These are phyloP conservation scores for Bombus fervidus DNA, from an alignment of 1,140 invertebrate species.

Conservation along the genomic window DNA sequence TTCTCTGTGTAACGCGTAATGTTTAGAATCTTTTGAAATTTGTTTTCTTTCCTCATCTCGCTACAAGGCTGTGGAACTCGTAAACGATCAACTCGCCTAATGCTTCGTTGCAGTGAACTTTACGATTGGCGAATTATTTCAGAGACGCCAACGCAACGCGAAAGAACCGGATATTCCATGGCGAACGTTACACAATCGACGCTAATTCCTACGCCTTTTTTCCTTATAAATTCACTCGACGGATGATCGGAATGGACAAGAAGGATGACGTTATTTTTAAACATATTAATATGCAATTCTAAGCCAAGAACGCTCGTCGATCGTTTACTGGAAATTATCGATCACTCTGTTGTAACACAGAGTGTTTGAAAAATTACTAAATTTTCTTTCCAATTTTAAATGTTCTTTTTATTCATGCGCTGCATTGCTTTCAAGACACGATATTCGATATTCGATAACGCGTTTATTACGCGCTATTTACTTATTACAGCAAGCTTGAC, in stretches of 20 bases:
- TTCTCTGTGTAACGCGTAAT: background rate
- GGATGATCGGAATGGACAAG: background rate
- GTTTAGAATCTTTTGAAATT: background rate
- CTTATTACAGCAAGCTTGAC: too few species aligned
- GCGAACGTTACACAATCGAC: background rate
- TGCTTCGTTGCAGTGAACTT: background rate
- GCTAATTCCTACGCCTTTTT: slow-evolving; percentile 8
- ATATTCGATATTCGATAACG: too few species aligned
- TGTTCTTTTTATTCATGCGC: too few species aligned
- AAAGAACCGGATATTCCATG: background rate
- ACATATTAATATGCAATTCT: background rate
- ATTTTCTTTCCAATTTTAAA: background rate
- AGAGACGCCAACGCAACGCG: background rate
- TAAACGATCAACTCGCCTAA: background rate
- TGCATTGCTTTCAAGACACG: too few species aligned
- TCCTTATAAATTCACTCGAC: background rate
- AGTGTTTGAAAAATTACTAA: background rate
- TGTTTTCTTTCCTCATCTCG: background rate
- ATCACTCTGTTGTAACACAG: too few species aligned
- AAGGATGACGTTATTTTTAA: background rate
- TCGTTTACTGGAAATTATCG: background rate
- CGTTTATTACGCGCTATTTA: too few species aligned
- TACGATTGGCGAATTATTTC: background rate
- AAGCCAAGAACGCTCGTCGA: background rate
- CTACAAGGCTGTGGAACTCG: background rate